Base-by-base conservation (phyloP, 2,888 invertebrate species). In the Volucella zonaria region DNA sequence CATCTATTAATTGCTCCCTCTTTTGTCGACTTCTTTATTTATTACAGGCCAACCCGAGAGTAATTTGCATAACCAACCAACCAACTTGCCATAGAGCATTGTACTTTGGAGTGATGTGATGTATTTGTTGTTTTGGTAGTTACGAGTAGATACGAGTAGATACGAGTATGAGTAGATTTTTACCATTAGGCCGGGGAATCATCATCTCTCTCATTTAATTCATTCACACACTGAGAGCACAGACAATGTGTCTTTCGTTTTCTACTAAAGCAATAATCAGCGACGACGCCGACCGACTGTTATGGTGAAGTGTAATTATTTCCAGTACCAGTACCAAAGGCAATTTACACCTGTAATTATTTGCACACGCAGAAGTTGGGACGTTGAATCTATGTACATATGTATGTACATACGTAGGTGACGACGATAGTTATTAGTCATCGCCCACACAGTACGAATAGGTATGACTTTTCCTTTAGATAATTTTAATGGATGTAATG, bases 271-370 rank as follows among this genome's bases (percentile, higher is more conserved):
- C 15, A 23, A 31, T 58, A 70, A 70, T 49, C 58, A n/a, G 15
- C n/a, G n/a, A 18, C 11, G 45, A 45, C 45, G 11, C 15, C 15
- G 45, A 38, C 43, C 54, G 43, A 18, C 12, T 54, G 31, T 42
- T 31, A 51, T 73, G 64, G 47, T 11, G 52, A 45, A 52, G 64
- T 66, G 52, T 73, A 71, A 79, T 79, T 79, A 79, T 64, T 79
- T 73, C 49, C 78, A 79, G 61, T 77, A 62, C 68, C 15, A 23
- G 40, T 49, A 42, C 52, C 61, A 43, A 31, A 49, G 71, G 64
- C 61, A 62, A 77, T 58, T 79, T 73, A 79, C 78, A 79, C 71
- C 71, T 79, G 66, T 79, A 79, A 79, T 79, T 79, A 79, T 71
- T 66, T 58, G 66, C 71, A 66, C 71, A 79, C 71, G 78, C 71